phyloP scores from a whole-genome alignment of 2,113 vertebrate genomes.

The Gadus chalcogrammus region DNA sequence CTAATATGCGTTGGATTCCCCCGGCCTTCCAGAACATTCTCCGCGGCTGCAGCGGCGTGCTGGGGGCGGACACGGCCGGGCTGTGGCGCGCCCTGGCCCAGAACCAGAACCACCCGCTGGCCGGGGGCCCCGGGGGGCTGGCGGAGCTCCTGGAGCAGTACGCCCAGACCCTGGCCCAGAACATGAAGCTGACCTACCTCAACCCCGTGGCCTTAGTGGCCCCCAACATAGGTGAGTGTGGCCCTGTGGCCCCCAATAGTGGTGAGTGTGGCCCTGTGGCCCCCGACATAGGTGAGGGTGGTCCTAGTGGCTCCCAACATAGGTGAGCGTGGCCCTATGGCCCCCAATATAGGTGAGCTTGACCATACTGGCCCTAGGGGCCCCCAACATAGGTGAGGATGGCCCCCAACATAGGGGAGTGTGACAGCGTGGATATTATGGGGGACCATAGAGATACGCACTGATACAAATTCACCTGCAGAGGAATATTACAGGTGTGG shows the following conservation, averaged over 20 bases:
- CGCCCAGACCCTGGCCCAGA: slow-evolving; percentile 84
- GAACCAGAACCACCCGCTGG: slow-evolving; percentile 66
- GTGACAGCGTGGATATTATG: too few species aligned
- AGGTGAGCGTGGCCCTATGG: slow-evolving; percentile 68
- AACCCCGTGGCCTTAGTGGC: slow-evolving; percentile 92
- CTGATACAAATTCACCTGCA: too few species aligned
- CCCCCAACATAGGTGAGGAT: too few species aligned
- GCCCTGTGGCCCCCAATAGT: slow-evolving; percentile 92
- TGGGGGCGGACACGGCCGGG: slow-evolving; percentile 78
- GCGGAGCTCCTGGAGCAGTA: slow-evolving; percentile 87
- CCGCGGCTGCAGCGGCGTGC: slow-evolving; percentile 82
- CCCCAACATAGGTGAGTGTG: slow-evolving; percentile 88
- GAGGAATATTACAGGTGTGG: too few species aligned
- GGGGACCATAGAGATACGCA: too few species aligned
- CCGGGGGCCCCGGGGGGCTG: slow-evolving; percentile 77
- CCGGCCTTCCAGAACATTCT: slow-evolving; percentile 81
- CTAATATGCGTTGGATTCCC: background rate
- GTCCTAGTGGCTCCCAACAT: slow-evolving; percentile 92
- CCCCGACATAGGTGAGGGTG: slow-evolving; percentile 88
- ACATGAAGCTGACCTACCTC: slow-evolving; percentile 98
- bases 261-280: slow-evolving; percentile 87
- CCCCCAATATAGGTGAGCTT: background rate
- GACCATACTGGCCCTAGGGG: too few species aligned
- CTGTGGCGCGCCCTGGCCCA: slow-evolving; percentile 84
- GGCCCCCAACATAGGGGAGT: too few species aligned